These are phyloP conservation scores for Cynopterus sphinx DNA, from an alignment of 2,797 vertebrate genomes.

Conservation along the genomic window DNA sequence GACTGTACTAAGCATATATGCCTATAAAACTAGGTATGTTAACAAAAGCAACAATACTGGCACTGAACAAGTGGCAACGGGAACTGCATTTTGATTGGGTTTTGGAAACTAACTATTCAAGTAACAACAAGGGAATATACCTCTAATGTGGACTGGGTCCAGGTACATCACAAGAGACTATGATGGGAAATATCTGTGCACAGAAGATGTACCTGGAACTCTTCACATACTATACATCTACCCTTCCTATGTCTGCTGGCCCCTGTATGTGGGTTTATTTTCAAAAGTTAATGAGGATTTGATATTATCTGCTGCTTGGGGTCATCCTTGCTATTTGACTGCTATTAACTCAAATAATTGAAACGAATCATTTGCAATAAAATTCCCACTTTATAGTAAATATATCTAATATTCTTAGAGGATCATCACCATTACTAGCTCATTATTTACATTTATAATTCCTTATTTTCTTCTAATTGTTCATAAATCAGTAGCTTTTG, in stretches of 20 bases:
- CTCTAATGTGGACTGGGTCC: neutral
- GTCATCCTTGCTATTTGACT: neutral
- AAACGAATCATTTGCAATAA: neutral
- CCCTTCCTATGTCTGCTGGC: neutral
- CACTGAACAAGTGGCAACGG: fast-evolving
- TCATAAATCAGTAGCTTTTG: neutral
- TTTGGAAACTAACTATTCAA: neutral
- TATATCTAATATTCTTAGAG: neutral
- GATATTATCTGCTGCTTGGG: neutral
- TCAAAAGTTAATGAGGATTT: neutral
- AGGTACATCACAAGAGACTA: neutral
- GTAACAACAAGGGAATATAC: neutral
- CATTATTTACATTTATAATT: neutral
- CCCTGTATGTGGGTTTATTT: neutral
- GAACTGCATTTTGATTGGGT: neutral
- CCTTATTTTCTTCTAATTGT: neutral
- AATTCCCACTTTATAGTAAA: neutral
- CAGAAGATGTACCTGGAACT: neutral
- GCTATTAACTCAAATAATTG: neutral
- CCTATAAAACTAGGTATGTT: neutral
- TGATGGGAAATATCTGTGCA: neutral
- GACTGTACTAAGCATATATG: neutral
- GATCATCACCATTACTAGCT: neutral
- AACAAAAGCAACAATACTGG: neutral
- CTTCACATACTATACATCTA: neutral